A percentile compares a stretch with the other conserved stretches of the same genome.
phyloP scores from a whole-genome alignment of 2,888 invertebrate genomes.

The Drosophila multiciliata region DNA sequence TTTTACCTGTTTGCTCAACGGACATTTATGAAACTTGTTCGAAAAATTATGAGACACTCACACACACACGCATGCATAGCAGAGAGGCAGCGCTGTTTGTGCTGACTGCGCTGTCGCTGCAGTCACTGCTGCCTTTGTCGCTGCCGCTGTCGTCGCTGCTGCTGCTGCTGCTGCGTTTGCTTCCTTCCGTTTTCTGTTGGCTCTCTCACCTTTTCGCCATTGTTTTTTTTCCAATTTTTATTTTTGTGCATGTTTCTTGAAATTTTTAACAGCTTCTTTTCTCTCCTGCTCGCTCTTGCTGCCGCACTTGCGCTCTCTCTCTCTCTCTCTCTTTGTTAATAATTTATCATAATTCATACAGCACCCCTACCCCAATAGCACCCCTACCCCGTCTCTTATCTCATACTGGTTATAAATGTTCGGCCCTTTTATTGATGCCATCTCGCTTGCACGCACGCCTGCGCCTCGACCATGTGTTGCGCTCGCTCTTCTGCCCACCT shows the following conservation, averaged over 20 bases:
- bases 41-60: constrained; percentile 74
- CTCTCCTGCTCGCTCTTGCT: constrained; percentile 51
- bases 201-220: constrained; percentile 72
- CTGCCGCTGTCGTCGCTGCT: constrained; percentile 13
- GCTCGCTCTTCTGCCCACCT: constrained; percentile 41
- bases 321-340: constrained; percentile 66
- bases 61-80: constrained; percentile 18
- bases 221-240: constrained; percentile 33
- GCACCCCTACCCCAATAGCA: constrained; percentile 7
- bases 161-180: constrained; percentile 20
- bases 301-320: constrained; percentile 11
- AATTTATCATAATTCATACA: constrained; percentile 84
- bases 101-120: constrained; percentile 29
- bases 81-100: constrained; percentile 27
- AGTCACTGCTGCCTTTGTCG: constrained; percentile 5
- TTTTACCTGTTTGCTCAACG: constrained; percentile 66
- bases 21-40: constrained; percentile 80
- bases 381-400: neutral
- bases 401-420: constrained; percentile 35
- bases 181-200: constrained; percentile 69
- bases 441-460: constrained; percentile 62
- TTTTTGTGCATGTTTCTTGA: constrained; percentile 37
- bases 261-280: constrained; percentile 34
- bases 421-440: constrained; percentile 58
- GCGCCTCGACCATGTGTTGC: constrained; percentile 55